Conservation (phyloP, 2,797 vertebrate species). For the Knipowitschia caucasica region DNA sequence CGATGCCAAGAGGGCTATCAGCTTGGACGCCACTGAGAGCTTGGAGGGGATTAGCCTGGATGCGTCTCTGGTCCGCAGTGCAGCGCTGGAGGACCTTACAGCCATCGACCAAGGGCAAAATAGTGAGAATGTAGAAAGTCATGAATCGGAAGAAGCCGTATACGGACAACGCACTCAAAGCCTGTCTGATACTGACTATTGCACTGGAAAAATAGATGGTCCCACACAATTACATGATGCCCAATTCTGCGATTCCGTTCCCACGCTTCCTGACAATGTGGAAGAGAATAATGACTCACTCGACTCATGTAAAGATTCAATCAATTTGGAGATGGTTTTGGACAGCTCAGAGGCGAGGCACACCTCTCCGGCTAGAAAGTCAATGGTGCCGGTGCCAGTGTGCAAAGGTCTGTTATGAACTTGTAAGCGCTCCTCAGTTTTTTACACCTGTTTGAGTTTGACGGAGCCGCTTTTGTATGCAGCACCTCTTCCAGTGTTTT, state of each 20-base stretch:
- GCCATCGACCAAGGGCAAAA: conserved; percentile 43
- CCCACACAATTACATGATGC: not conserved
- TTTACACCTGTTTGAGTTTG: conserved; percentile 63
- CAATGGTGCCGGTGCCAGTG: conserved; percentile 71
- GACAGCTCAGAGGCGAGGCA: conserved; percentile 35
- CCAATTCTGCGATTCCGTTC: conserved; percentile 3
- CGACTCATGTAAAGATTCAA: conserved; percentile 41
- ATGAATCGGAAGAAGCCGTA: not conserved
- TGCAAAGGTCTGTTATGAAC: conserved; percentile 76
- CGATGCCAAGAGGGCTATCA: conserved; percentile 58
- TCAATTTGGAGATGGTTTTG: conserved; percentile 50
- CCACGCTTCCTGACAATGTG: conserved; percentile 17
- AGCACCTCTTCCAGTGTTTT: conserved; percentile 51
- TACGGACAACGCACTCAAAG: conserved; percentile 13
- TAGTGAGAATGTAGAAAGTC: conserved; percentile 11
- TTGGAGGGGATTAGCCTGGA: conserved; percentile 40
- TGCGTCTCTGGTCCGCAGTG: conserved; percentile 61
- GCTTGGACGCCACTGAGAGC: conserved; percentile 64
- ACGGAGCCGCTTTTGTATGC: conserved; percentile 61
- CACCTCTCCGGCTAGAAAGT: conserved; percentile 68
- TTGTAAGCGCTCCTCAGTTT: conserved; percentile 57
- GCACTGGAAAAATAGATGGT: conserved; percentile 12
- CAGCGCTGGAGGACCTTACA: conserved; percentile 71
- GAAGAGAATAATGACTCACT: conserved; percentile 30
- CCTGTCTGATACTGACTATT: not conserved